Evolutionary conservation across 2,113 vertebrate genomes (phyloP).

Genomic region (Microtus richardsoni): DNA sequence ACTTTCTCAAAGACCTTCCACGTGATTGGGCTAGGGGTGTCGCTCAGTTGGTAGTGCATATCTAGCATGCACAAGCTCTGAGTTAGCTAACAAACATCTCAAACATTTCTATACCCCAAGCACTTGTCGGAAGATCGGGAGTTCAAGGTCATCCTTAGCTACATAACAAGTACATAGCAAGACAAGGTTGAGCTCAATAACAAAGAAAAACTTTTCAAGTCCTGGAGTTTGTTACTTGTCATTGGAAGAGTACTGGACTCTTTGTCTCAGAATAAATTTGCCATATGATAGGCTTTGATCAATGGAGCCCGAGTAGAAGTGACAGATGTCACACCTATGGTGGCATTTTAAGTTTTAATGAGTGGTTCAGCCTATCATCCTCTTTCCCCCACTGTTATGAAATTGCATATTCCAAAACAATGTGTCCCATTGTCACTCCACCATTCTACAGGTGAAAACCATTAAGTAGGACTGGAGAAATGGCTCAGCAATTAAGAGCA

Average conservation of each 20-base stretch:
- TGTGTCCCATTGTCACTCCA: background rate
- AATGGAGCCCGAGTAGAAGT: background rate
- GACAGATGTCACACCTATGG: no score
- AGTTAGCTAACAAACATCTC: background rate
- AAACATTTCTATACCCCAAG: background rate
- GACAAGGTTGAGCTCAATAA: background rate
- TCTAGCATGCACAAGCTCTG: background rate
- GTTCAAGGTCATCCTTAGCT: background rate
- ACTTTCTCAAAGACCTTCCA: background rate
- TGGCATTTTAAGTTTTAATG: background rate
- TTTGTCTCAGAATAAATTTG: background rate
- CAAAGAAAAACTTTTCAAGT: background rate
- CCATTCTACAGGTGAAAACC: background rate
- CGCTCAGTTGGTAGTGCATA: background rate
- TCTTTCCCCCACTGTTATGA: background rate
- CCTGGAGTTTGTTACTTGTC: no score
- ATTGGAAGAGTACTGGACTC: background rate
- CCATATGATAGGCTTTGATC: background rate
- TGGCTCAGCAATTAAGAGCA: background rate
- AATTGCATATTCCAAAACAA: background rate
- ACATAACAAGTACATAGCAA: background rate
- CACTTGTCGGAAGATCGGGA: background rate
- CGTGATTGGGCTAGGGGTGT: background rate
- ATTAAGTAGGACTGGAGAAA: background rate
- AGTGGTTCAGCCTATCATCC: background rate